A percentile compares a stretch with the other conserved stretches of the same genome.
These are phyloP conservation scores for Trisateles emortualis DNA, from an alignment of 2,888 invertebrate genomes.

Conservation along the genomic window DNA sequence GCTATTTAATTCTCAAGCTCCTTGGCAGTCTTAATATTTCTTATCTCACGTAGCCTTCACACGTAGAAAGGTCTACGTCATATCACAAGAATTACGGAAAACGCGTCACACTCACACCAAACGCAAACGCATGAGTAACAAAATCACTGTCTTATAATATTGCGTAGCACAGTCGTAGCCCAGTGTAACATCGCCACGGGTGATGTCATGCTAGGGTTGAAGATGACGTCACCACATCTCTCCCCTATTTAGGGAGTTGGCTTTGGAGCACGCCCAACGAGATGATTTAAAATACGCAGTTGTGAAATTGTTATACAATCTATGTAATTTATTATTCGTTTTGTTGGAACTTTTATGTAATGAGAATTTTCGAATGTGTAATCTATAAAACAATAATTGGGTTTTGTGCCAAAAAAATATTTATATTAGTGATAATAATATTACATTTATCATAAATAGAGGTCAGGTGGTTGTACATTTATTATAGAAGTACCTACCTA, in stretches of 20 bases:
- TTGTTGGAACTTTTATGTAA: constrained; percentile 1
- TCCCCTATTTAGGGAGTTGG: constrained; percentile 60
- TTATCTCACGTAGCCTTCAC: neutral
- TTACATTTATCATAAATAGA: no score
- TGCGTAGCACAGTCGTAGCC: constrained; percentile 36
- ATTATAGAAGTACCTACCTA: no score
- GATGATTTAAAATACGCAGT: constrained; percentile 40
- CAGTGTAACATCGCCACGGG: constrained; percentile 40
- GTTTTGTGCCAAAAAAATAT: no score
- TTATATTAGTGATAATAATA: no score
- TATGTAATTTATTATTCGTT: constrained; percentile 10
- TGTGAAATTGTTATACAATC: constrained; percentile 22
- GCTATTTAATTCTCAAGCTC: no score
- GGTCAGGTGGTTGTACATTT: no score
- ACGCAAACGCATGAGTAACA: constrained; percentile 24
- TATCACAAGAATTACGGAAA: neutral
- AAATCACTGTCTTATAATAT: constrained; percentile 32
- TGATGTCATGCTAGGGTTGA: constrained; percentile 76
- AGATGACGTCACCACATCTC: constrained; percentile 69
- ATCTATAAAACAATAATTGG: no score
- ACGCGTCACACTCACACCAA: constrained; percentile 3
- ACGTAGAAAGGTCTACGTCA: neutral
- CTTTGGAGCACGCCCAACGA: constrained; percentile 69
- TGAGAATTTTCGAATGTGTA: neutral
- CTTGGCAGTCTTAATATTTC: no score